phyloP scores from a whole-genome alignment of 2,888 invertebrate genomes.

The Hesperia comma region DNA sequence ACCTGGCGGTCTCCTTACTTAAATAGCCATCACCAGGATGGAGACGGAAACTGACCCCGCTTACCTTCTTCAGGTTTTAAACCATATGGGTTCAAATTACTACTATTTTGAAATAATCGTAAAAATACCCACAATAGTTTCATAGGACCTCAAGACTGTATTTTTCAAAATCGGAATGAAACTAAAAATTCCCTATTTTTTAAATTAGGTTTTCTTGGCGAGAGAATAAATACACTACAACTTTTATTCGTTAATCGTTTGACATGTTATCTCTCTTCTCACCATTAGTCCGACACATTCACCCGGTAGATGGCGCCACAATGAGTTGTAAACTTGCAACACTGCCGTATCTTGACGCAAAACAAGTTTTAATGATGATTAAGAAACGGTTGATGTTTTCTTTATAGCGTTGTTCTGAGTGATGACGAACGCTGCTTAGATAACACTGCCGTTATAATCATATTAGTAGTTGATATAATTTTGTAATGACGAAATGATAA shows the following conservation, averaged over 20 bases:
- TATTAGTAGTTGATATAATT: no score
- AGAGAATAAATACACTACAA: no score
- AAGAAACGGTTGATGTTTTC: conserved; percentile 45
- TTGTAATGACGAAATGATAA: background rate
- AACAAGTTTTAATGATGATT: conserved; percentile 69
- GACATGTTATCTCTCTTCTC: background rate
- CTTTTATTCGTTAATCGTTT: background rate
- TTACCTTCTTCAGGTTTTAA: no score
- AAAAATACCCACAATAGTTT: no score
- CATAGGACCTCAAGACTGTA: no score
- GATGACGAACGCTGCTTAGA: conserved; percentile 7
- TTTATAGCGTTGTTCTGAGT: conserved; percentile 21
- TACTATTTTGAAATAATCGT: no score
- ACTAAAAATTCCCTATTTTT: no score
- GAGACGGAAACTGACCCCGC: background rate
- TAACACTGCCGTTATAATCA: background rate
- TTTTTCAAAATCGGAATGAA: no score
- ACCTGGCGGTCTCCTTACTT: no score
- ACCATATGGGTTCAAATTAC: no score
- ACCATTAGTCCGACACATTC: background rate
- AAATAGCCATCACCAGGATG: no score
- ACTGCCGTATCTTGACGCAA: conserved; percentile 57
- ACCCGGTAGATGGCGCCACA: conserved; percentile 14
- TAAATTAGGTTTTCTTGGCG: no score
- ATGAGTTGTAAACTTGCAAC: conserved; percentile 34